Base-by-base conservation (phyloP, 2,888 invertebrate genomes). In the Sesamia inferens region DNA sequence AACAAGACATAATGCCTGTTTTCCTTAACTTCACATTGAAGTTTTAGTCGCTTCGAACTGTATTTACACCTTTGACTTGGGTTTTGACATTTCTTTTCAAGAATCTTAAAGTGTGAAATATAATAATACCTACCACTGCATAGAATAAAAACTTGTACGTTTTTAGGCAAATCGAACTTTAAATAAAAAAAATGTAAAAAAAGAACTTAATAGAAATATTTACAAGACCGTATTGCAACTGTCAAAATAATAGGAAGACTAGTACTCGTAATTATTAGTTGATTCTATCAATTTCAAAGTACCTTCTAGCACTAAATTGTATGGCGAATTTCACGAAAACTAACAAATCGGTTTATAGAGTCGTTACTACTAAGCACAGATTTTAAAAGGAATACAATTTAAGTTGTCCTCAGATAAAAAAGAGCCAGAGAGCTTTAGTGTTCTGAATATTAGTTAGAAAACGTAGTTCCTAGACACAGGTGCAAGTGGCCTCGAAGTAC, bases 1-100 rank as follows among this genome's bases (percentile, higher is more conserved):
- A 31, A n/a, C n/a, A 58, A 44, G 44, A 58, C 24, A 6, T 61
- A 31, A 39, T 39, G 42, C n/a, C n/a, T n/a, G 61, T 71, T 44
- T 62, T 68, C 68, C 39, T 69, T 57, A 66, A 22, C 19, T 44
- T 31, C 42, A n/a, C 13, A 64, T 54, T 48, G 48, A 64, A 54
- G 11, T 55, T 51, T 39, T 14, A n/a, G 6, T 13, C 51, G 7
- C 8, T 55, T 51, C 24, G 19, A 24, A 19, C 48, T 51, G 68
- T 42, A n/a, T 44, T 42, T 14, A 31, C 13, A 10, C 8, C 39
- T 5, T 14, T 19, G 3, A 16, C 31, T 31, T 31, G 3, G 3
- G 31, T 31, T 31, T 31, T 2, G 31, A 19, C 19, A 51, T 69
- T 19, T 39, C 16, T 31, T 68, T 44, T 16, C 6, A 22, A 16